phyloP scores from a whole-genome alignment of 35 echinoderm and acorn worm species.

The Lytechinus pictus region DNA sequence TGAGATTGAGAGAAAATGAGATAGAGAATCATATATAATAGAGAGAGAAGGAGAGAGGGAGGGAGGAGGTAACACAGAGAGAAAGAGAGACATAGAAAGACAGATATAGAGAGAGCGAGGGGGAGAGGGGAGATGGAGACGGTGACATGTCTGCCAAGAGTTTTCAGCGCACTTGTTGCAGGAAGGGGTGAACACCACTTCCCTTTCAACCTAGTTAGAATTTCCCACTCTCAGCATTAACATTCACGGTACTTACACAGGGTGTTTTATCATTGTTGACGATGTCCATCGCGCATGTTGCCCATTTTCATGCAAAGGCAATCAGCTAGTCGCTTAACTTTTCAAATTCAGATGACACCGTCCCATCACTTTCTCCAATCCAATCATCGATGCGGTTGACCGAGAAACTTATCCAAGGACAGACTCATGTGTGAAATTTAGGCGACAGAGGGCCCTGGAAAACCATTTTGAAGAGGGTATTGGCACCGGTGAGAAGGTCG shows the following conservation, averaged over 20 bases:
- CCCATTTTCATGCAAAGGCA: neutral
- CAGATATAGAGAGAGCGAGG: no score
- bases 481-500: neutral
- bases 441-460: neutral
- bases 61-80: no score
- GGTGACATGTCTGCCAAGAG: neutral
- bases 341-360: neutral
- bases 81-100: no score
- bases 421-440: neutral
- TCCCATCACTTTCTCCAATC: neutral
- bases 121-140: neutral
- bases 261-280: neutral
- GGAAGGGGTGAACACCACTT: neutral
- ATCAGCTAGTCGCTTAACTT: neutral
- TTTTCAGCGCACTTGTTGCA: neutral
- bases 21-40: no score
- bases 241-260: neutral
- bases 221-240: neutral
- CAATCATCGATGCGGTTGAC: neutral
- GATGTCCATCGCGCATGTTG: neutral
- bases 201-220: neutral
- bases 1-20: neutral
- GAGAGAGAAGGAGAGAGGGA: no score
- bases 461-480: neutral
- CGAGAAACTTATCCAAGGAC: neutral